A percentile compares a stretch with the other conserved stretches of the same genome.
These are phyloP conservation scores for Muscicapa comitata DNA, from an alignment of 2,797 vertebrate species.

Conservation along the genomic window DNA sequence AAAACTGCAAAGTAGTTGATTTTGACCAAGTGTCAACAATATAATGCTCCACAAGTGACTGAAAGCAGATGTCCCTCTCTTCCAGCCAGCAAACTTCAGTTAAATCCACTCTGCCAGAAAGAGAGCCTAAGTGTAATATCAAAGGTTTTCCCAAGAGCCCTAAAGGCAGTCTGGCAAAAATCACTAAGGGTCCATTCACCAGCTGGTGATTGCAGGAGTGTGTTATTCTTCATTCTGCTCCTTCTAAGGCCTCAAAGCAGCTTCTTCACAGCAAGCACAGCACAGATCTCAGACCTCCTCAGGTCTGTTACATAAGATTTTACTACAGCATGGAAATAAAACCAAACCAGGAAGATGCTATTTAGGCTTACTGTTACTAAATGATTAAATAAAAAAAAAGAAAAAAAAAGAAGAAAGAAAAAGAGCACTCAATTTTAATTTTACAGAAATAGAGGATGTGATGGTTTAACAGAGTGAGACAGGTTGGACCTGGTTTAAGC, in stretches of 20 bases:
- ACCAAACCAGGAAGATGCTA: not conserved
- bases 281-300: not conserved
- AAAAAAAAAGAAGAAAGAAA: not conserved
- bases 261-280: not conserved
- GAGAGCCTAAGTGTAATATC: not conserved
- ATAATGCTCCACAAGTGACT: not conserved
- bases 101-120: not conserved
- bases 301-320: not conserved
- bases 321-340: not conserved
- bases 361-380: not conserved
- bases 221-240: not conserved
- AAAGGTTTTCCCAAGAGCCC: not conserved
- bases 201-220: not conserved
- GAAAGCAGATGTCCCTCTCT: constrained; percentile 12
- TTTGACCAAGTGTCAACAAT: not conserved
- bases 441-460: not conserved
- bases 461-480: not conserved
- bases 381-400: not conserved
- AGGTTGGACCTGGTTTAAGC: not conserved
- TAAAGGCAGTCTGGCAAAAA: constrained; percentile 37
- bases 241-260: not conserved
- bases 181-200: not conserved
- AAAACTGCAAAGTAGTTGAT: not conserved
- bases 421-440: not conserved
- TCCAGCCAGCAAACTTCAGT: not conserved